Percentiles rank a stretch among this genome's conserved stretches.
Conservation (phyloP, 37 sponge, comb jelly and placozoan genomes). For the Aplysina aerophoba region DNA sequence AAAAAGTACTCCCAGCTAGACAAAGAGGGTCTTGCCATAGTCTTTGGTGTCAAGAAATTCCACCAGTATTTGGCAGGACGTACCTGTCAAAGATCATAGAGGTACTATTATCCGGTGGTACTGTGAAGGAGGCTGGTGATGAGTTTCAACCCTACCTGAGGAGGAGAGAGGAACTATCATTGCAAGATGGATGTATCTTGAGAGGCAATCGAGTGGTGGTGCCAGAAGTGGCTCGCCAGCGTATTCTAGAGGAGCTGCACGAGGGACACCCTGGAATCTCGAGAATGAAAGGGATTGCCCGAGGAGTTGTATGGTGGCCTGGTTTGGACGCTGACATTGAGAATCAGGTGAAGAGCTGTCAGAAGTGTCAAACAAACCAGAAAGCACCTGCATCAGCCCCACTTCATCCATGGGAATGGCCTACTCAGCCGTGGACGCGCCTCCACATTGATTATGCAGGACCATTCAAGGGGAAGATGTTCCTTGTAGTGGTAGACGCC, state of each 20-base stretch:
- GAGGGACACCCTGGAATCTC: background rate
- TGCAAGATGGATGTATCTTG: background rate
- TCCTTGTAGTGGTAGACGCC: slow-evolving; percentile 31
- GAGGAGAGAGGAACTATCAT: background rate
- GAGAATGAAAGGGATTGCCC: background rate
- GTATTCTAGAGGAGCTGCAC: background rate
- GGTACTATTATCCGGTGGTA: no score
- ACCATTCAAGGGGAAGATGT: slow-evolving; percentile 18
- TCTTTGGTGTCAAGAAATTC: background rate
- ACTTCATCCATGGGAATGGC: slow-evolving; percentile 32
- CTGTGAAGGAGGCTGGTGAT: no score
- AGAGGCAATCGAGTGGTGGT: background rate
- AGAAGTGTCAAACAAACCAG: background rate
- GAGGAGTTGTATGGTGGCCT: slow-evolving; percentile 34
- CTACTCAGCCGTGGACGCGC: slow-evolving; percentile 15
- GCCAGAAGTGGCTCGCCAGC: background rate
- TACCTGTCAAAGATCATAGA: background rate
- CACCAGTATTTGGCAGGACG: background rate
- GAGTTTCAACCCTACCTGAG: background rate
- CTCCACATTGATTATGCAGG: slow-evolving; percentile 28
- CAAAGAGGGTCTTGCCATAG: background rate
- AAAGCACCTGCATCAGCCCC: background rate
- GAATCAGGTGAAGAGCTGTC: background rate
- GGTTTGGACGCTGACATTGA: background rate
- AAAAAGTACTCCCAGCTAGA: background rate